Base-by-base conservation (phyloP, 2,888 invertebrate genomes). In the Lithophane semibrunnea region DNA sequence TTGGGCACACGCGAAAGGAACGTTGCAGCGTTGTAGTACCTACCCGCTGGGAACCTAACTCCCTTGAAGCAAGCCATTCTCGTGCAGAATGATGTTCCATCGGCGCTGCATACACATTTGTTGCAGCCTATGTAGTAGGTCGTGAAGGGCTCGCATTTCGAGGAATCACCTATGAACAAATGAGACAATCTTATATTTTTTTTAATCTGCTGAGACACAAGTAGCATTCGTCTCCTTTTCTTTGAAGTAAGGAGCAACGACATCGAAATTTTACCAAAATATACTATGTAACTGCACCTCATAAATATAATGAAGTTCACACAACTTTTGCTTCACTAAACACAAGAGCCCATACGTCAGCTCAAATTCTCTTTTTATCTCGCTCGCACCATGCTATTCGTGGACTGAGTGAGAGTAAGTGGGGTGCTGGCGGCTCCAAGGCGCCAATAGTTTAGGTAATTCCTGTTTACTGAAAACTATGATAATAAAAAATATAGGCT, bases 61-160 rank as follows among this genome's bases (percentile, higher is more conserved):
- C 67, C n/a, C 9, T 74, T 80, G 7, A 42, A 71, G 49, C 95
- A 95, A 0, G 84, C 79, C 92, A 95, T 93, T 70, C 88, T 91
- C 0, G 95, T 95, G 77, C 95, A 96, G 58, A 88, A 94, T 0
- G 92, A 18, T 0, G 77, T 77, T 0, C 92, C 90, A 1, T 95
- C 95, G 0, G 95, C 95, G 0, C 90, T 90, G 82, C 95, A 96
- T 0, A 95, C 90, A 72, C 95, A 96, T 77, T 88, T 90, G 69
- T 95, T 96, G 82, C 95, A 95, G 2, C 88, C 81, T 0, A 90
- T 44, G 21, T 76, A 79, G 77, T 86, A 93, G 0, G 90, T 88
- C 0, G 92, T 89, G 79, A 95, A 95, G 0, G 95, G 95, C 52
- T 89, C 79, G 78, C 95, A 96, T 52, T 86, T 84, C 0, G 70